Percentiles rank a stretch among this genome's conserved stretches.
Conservation (phyloP, 2,888 invertebrate genomes). For the Beris morrisii region DNA sequence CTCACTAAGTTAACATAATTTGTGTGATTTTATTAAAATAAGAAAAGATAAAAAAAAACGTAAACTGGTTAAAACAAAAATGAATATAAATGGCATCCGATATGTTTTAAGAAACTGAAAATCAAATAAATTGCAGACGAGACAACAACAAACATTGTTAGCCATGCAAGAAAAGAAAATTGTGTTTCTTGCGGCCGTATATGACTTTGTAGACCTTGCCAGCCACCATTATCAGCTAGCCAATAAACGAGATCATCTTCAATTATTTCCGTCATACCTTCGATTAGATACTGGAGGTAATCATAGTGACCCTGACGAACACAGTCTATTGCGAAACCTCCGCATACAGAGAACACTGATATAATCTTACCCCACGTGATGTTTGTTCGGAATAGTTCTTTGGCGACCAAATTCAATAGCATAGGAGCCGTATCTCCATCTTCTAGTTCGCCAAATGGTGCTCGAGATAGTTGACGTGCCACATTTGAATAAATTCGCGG, state of each 20-base stretch:
- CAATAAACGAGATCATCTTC: conserved; percentile 71
- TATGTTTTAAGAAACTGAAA: conserved; percentile 50
- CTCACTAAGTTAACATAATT: no score
- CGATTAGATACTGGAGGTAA: conserved; percentile 73
- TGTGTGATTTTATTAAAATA: not conserved
- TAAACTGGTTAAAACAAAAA: conserved; percentile 50
- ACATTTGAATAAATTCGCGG: conserved; percentile 75
- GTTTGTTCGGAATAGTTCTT: conserved; percentile 69
- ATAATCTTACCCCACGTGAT: conserved; percentile 81
- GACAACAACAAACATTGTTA: conserved; percentile 52
- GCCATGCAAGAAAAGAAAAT: conserved; percentile 52
- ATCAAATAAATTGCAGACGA: conserved; percentile 52
- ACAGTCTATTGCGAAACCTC: conserved; percentile 81
- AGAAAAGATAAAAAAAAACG: not conserved
- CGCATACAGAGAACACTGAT: conserved; percentile 79
- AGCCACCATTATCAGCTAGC: conserved; percentile 83
- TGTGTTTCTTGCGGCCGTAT: conserved; percentile 46
- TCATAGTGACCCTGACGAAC: conserved; percentile 75
- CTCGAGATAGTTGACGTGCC: conserved; percentile 70
- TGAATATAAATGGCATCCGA: conserved; percentile 54
- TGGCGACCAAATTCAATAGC: conserved; percentile 68
- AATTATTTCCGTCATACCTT: conserved; percentile 74
- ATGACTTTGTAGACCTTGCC: conserved; percentile 59
- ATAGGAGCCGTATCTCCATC: conserved; percentile 58
- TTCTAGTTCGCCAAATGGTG: conserved; percentile 62